phyloP scores from a whole-genome alignment of 2,888 invertebrate species.

The Drosophila mimica region DNA sequence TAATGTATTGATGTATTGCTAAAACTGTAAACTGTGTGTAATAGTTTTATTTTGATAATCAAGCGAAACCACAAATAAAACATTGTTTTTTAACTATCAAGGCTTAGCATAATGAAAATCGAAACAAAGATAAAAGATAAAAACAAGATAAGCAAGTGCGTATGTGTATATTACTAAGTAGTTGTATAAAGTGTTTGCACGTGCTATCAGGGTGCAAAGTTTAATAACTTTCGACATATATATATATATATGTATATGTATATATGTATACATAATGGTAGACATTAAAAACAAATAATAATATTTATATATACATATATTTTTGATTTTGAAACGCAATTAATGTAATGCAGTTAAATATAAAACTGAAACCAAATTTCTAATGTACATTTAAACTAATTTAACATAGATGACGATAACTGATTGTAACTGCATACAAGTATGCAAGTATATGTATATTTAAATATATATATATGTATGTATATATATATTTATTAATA shows the following conservation, averaged over 20 bases:
- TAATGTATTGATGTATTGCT: slow-evolving; percentile 5
- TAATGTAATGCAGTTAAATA: slow-evolving; percentile 35
- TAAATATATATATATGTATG: slow-evolving; percentile 4
- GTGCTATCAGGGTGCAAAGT: slow-evolving; percentile 43
- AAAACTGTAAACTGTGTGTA: slow-evolving; percentile 27
- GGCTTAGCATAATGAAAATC: slow-evolving; percentile 36
- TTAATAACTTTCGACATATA: slow-evolving; percentile 40
- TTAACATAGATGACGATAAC: slow-evolving; percentile 49
- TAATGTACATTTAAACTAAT: slow-evolving; percentile 65
- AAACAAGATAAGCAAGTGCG: slow-evolving; percentile 42
- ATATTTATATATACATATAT: slow-evolving; percentile 42
- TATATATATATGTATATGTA: not conserved
- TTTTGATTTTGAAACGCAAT: slow-evolving; percentile 49
- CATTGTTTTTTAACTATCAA: slow-evolving; percentile 34
- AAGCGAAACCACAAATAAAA: slow-evolving; percentile 5
- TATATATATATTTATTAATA: slow-evolving; percentile 29
- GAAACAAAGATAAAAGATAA: not conserved
- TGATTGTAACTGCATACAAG: slow-evolving; percentile 29
- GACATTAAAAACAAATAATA: slow-evolving; percentile 17
- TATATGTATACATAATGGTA: slow-evolving; percentile 16
- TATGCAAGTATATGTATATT: not conserved
- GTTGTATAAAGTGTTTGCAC: slow-evolving; percentile 55
- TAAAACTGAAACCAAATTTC: slow-evolving; percentile 62
- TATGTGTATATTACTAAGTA: slow-evolving; percentile 64
- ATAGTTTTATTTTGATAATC: slow-evolving; percentile 47